Conservation (phyloP, 2,113 vertebrate genomes). For the Phrynocephalus versicolor region DNA sequence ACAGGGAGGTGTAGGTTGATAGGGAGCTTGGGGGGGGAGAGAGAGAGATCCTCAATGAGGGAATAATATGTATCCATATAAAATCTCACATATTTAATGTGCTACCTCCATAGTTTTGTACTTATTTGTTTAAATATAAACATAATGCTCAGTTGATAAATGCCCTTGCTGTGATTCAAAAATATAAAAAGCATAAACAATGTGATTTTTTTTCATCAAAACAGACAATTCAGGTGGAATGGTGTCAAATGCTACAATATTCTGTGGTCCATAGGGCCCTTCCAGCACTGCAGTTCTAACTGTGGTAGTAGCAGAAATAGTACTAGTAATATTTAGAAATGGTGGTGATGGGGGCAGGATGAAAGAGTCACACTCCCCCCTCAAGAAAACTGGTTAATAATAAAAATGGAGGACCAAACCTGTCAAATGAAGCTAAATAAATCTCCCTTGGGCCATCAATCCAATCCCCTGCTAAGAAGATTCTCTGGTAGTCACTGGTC, state of each 20-base stretch:
- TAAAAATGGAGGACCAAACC: not conserved
- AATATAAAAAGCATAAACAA: too few relatives aligned
- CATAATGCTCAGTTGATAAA: not conserved
- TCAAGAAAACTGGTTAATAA: not conserved
- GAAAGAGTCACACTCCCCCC: not conserved
- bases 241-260: not conserved
- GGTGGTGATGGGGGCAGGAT: not conserved
- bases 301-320: too few relatives aligned
- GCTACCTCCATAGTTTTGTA: not conserved
- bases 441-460: not conserved
- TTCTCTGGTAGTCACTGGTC: not conserved
- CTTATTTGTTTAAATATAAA: not conserved
- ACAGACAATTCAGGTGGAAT: not conserved
- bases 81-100: slow-evolving; percentile 17
- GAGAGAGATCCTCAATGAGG: slow-evolving; percentile 16
- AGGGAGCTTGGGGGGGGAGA: not conserved
- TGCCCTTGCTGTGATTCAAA: not conserved
- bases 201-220: too few relatives aligned
- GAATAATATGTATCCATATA: not conserved
- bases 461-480: not conserved
- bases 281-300: too few relatives aligned
- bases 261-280: not conserved
- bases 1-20: not conserved
- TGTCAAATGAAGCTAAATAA: not conserved
- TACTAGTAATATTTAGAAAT: too few relatives aligned